Evolutionary conservation across 2,888 invertebrate genomes (phyloP), one percentile per base, ranked within the genome.

Genomic region (Caenorhabditis angaria): DNA sequence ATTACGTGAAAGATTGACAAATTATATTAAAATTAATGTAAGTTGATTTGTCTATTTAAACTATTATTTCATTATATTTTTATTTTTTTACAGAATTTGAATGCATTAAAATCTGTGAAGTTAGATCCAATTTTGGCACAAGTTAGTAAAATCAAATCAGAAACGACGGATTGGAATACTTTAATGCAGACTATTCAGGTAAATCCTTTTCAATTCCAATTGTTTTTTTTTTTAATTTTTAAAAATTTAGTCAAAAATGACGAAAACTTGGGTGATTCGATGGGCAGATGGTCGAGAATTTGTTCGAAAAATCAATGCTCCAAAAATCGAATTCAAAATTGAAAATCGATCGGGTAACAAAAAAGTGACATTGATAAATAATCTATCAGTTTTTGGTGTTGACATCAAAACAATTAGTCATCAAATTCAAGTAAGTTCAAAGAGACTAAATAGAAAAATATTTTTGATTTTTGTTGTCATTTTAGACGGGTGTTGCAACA

Each of bases 351-450:
- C 82, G 14, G 84, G 85, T 22, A 87, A 86, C 65, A 86, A 87
- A 73, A 81, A 93, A 92, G 93, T 94, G 61, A 96, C 96, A 0
- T 88, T 95, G 60, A 91, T 97, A 1, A 93, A 94, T 81, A 95
- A 96, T 89, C 90, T 96, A 85, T 94, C 94, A 87, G 89, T 91
- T 68, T 96, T 92, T 89, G 94, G 95, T 29, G 93, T 96, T 82
- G 92, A 92, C 82, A 90, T 94, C 69, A 89, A 91, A 28, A 61
- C 53, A 12, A 63, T 80, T 12, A 70, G 70, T 20, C 73, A 75
- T 59, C 71, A 75, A 50, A 76, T 77, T 64, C 72, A 75, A 69
- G 78, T 76, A 28, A 25, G 32, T 28, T 18, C 10, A 27, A 54
- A 18, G 20, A 3, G 27, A 28, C n/a, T 18, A 28, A 48, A 22